Base-by-base conservation (phyloP, 1,140 invertebrate genomes). In the Ganaspis sp. region DNA sequence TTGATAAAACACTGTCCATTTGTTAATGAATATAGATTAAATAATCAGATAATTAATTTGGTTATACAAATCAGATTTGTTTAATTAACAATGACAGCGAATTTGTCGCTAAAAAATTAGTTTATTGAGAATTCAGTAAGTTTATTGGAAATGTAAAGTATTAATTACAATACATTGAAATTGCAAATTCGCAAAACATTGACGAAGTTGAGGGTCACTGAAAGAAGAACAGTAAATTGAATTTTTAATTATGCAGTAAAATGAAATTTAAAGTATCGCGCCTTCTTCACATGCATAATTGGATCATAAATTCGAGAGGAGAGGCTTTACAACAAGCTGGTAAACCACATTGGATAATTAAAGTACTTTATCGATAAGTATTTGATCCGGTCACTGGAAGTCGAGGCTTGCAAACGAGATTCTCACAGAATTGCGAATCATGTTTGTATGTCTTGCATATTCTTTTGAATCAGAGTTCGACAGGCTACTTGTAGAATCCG, bases 301-400 rank as follows among this genome's bases (percentile, higher is more conserved):
- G 58, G 58, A 64, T 64, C 58, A 26, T 64, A 64, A 64, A 64
- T 15, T 64, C 26, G 15, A 26, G 58, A n/a, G 12, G 6, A 29
- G 58, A 5, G 23, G 23, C 29, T 64, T 64, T 34, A 64, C 58
- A 64, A 34, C 58, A 34, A 64, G 58, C 58, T 26, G 58, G 58
- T 64, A 64, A 29, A 34, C 58, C 58, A 64, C 58, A 64, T 64
- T 64, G 58, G 58, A 64, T 64, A 64, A 64, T 64, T 64, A 64
- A 64, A 23, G 58, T 15, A 64, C 58, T 34, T 64, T 64, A 64
- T 64, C 23, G 58, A 64, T 64, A 64, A 64, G 29, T 64, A 64
- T 64, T 64, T 64, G 58, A 29, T 29, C 26, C 58, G 58, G 58
- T 64, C 58, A 64, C 23, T 64, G 9, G 23, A 26, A 64, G 58